Evolutionary conservation across 2,888 invertebrate genomes (phyloP).

Genomic region (Apamea anceps): DNA sequence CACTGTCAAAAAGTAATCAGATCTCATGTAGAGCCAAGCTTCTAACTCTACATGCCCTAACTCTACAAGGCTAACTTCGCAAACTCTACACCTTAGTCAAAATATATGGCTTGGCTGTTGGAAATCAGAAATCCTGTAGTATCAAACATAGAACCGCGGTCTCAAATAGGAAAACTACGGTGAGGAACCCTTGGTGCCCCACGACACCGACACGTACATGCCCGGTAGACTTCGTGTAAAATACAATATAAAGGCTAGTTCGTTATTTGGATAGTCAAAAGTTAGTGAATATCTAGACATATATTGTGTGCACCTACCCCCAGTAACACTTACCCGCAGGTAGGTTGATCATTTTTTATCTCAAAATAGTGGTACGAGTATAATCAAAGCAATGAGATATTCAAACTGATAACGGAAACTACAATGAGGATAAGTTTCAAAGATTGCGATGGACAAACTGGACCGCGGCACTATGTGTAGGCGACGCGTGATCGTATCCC

Average conservation of each 20-base stretch:
- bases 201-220: no score
- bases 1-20: no score
- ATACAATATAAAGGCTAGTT: not conserved
- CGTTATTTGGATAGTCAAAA: not conserved
- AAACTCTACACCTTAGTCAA: no score
- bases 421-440: not conserved
- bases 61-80: no score
- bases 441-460: not conserved
- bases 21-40: no score
- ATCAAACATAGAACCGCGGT: not conserved
- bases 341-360: not conserved
- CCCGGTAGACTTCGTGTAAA: not conserved
- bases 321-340: no score
- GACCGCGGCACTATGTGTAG: not conserved
- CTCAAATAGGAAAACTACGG: not conserved
- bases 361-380: not conserved
- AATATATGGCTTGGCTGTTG: no score
- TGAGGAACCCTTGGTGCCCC: slow-evolving; percentile 4
- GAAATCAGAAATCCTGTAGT: no score
- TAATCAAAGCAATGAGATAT: not conserved
- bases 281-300: not conserved
- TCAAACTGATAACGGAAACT: not conserved
- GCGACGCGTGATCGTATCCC: no score
- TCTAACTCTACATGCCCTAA: no score
- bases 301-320: no score